These are phyloP conservation scores for Drosophila ambigua DNA, from an alignment of 1,140 invertebrate species.

Conservation along the genomic window DNA sequence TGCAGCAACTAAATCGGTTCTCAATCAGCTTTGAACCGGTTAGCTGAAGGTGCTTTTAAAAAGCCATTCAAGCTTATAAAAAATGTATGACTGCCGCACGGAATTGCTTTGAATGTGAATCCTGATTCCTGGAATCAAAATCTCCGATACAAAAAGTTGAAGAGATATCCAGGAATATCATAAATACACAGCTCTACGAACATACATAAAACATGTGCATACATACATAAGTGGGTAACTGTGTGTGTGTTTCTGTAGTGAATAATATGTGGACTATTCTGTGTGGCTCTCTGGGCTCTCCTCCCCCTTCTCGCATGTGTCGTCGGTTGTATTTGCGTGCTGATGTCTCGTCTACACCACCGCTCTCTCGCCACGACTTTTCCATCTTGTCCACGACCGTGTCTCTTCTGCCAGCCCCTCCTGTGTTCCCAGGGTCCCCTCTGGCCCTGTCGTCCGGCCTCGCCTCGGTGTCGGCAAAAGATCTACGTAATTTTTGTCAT, in stretches of 20 bases:
- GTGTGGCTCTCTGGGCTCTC: not conserved
- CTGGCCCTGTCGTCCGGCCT: not conserved
- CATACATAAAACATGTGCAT: not conserved
- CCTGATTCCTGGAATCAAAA: too few species aligned
- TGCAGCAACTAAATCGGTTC: too few species aligned
- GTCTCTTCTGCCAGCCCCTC: conserved; percentile 11
- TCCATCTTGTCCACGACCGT: not conserved
- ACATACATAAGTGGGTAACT: conserved; percentile 17
- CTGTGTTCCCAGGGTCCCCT: too few species aligned
- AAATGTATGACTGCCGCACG: too few species aligned
- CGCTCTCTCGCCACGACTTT: too few species aligned
- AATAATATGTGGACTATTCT: not conserved
- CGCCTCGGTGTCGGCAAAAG: conserved; percentile 53
- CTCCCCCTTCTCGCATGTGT: conserved; percentile 7
- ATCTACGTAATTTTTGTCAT: conserved; percentile 66
- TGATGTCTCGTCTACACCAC: not conserved
- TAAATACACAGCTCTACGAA: conserved; percentile 38
- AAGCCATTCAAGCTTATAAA: too few species aligned
- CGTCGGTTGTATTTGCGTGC: conserved; percentile 37
- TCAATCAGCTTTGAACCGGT: too few species aligned
- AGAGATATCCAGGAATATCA: conserved; percentile 23
- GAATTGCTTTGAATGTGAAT: too few species aligned
- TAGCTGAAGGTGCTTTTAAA: too few species aligned
- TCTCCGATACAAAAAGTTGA: too few species aligned
- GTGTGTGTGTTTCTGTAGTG: not conserved